Conservation (phyloP, 1,140 invertebrate genomes). For the Solenopsis invicta region DNA sequence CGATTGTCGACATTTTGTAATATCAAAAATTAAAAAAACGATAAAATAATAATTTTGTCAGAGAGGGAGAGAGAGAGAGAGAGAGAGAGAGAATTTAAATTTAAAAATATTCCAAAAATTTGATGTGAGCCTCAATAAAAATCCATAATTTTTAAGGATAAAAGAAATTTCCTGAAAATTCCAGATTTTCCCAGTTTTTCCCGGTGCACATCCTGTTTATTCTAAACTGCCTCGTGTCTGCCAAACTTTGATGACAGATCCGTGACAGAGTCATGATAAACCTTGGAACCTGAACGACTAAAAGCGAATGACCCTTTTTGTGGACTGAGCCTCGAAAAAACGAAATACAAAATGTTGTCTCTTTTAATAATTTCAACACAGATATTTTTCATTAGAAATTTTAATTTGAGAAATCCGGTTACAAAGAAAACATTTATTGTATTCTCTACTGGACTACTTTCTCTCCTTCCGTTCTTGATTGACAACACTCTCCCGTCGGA, state of each 20-base stretch:
- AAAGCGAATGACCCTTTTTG: neutral
- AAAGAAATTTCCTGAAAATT: too few species aligned
- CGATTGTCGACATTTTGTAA: too few species aligned
- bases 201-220: too few species aligned
- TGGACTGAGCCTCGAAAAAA: neutral
- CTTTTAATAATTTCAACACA: neutral
- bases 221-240: neutral
- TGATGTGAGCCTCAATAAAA: too few species aligned
- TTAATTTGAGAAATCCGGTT: neutral
- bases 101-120: too few species aligned
- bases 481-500: neutral
- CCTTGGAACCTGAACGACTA: neutral
- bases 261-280: neutral
- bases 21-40: too few species aligned
- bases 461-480: neutral
- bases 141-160: too few species aligned
- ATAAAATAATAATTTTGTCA: too few species aligned
- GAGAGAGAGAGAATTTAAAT: too few species aligned
- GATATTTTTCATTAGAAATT: neutral
- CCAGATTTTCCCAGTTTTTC: too few species aligned
- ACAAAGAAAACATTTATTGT: constrained; percentile 3
- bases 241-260: neutral
- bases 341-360: neutral
- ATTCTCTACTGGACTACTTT: neutral
- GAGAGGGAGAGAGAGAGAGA: too few species aligned